phyloP scores from a whole-genome alignment of 2,113 vertebrate species.

The Archilochus colubris region DNA sequence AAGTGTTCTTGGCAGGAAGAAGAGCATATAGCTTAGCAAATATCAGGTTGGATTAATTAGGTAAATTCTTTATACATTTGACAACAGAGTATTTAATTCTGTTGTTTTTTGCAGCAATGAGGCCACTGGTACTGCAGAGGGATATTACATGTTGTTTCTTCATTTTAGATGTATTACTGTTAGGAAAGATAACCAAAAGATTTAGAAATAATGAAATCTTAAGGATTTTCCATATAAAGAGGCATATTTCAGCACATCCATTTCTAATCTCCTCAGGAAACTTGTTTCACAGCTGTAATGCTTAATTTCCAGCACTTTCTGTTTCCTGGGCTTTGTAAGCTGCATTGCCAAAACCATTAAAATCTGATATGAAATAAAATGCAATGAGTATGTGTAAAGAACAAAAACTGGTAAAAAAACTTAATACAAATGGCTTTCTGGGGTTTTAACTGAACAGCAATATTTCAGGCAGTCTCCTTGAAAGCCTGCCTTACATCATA shows the following conservation, averaged over 20 bases:
- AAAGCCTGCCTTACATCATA: not conserved
- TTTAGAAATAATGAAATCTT: not conserved
- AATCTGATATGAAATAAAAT: not conserved
- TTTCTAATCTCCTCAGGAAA: not conserved
- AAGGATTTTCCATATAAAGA: not conserved
- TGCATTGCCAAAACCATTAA: not conserved
- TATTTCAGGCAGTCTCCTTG: not conserved
- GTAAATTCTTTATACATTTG: not conserved
- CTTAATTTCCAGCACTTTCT: slow-evolving; percentile 13
- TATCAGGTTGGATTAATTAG: not conserved
- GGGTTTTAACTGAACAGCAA: not conserved
- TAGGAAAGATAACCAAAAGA: not conserved
- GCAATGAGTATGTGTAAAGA: not conserved
- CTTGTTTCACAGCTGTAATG: not conserved
- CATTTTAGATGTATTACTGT: not conserved
- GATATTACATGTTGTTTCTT: not conserved
- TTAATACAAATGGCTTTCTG: not conserved
- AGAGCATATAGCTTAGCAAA: not conserved
- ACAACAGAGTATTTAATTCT: not conserved
- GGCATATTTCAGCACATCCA: not conserved
- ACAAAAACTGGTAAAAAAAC: not conserved
- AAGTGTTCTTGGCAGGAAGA: not conserved
- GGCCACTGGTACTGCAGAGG: not conserved
- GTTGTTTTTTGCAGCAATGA: not conserved
- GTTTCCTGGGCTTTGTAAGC: not conserved